A percentile compares a stretch with the other conserved stretches of the same genome.
Conservation (phyloP, 2,797 vertebrate genomes). For the Vireo griseus region DNA sequence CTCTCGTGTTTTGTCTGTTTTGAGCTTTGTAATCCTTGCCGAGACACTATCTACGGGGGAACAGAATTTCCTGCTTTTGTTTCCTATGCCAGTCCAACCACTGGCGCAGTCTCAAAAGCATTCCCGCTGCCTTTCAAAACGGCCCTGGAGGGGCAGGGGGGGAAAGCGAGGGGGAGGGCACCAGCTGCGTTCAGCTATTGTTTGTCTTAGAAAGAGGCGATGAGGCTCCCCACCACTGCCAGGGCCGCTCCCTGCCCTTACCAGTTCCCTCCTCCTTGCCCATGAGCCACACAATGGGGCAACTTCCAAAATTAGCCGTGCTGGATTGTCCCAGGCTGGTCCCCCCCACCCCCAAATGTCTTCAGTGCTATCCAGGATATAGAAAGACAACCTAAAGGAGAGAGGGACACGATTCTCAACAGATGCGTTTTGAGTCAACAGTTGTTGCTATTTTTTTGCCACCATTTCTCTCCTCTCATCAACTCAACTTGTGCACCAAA, state of each 20-base stretch:
- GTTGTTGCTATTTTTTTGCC: constrained; percentile 44
- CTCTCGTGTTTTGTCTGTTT: constrained; percentile 82
- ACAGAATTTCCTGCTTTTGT: constrained; percentile 86
- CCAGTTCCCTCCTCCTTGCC: constrained; percentile 58
- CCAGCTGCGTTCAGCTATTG: constrained; percentile 78
- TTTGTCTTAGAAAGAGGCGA: constrained; percentile 65
- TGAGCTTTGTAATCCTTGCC: constrained; percentile 81
- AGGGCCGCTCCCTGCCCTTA: constrained; percentile 44
- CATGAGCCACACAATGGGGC: constrained; percentile 72
- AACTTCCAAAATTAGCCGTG: constrained; percentile 77
- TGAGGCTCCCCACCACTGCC: constrained; percentile 49
- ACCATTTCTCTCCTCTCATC: background rate
- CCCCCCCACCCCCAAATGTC: background rate
- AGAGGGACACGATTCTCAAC: constrained; percentile 37
- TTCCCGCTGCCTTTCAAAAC: constrained; percentile 79
- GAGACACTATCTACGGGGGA: constrained; percentile 83
- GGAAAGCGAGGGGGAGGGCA: constrained; percentile 68
- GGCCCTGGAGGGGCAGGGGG: constrained; percentile 58
- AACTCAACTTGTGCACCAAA: constrained; percentile 42
- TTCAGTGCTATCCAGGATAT: background rate
- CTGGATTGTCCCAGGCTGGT: constrained; percentile 65
- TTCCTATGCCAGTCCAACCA: constrained; percentile 77
- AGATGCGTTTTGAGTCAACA: constrained; percentile 59
- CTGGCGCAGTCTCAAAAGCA: constrained; percentile 83
- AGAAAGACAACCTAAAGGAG: constrained; percentile 30